phyloP scores from a whole-genome alignment of 2,113 vertebrate genomes.

The Paralichthys olivaceus region DNA sequence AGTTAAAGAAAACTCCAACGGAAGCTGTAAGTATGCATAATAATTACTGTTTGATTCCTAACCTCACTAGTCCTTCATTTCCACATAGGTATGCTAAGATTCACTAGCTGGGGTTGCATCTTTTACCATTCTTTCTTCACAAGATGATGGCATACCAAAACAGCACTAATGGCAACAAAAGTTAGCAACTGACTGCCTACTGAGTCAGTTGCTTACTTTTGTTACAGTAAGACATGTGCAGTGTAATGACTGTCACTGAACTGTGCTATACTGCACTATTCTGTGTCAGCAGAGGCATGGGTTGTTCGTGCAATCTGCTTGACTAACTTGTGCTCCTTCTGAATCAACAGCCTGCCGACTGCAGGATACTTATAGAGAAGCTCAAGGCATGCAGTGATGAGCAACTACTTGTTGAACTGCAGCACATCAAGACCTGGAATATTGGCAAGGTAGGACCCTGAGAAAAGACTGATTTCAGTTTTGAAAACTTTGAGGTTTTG shows the following conservation, averaged over 20 bases:
- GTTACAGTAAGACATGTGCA: background rate
- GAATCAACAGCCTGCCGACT: conserved; percentile 89
- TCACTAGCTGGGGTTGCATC: background rate
- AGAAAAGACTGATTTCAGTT: background rate
- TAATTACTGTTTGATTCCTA: background rate
- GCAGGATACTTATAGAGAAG: conserved; percentile 95
- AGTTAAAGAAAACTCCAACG: conserved; percentile 96
- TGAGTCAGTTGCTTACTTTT: background rate
- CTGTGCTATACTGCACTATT: background rate
- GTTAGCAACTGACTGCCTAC: no score
- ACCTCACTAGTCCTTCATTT: background rate
- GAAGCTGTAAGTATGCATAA: conserved; percentile 89
- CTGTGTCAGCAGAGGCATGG: background rate
- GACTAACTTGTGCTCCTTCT: conserved; percentile 25
- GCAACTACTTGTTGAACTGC: conserved; percentile 91
- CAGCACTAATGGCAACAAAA: background rate
- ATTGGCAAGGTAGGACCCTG: conserved; percentile 89
- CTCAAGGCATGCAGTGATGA: conserved; percentile 93
- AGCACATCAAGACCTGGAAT: conserved; percentile 98
- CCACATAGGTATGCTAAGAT: background rate
- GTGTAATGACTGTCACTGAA: background rate
- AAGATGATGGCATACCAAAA: background rate
- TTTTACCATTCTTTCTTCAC: background rate
- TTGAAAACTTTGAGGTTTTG: background rate
- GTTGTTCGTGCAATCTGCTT: background rate